Evolutionary conservation across 1,140 invertebrate species (phyloP).

Genomic region (Eurosta solidaginis): DNA sequence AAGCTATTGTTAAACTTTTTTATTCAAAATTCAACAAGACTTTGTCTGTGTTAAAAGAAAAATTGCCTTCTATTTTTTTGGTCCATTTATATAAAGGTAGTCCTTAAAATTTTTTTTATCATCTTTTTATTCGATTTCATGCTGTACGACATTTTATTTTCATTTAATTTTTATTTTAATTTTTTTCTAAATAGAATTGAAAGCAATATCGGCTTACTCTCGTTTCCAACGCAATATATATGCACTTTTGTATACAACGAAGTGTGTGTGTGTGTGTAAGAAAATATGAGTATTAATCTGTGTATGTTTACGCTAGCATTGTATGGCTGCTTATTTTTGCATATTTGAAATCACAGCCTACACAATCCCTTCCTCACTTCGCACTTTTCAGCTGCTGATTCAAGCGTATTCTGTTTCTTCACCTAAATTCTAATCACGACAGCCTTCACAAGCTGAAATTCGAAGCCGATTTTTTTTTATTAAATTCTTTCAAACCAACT

Average conservation of each 20-base stretch:
- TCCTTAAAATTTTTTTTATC: no score
- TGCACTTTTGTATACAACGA: not conserved
- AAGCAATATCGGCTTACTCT: constrained; percentile 19
- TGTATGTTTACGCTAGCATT: no score
- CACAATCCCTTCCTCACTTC: not conserved
- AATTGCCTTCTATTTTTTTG: no score
- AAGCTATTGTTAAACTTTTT: no score
- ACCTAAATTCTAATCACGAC: constrained; percentile 21
- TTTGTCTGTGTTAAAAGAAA: no score
- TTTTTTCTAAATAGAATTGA: not conserved
- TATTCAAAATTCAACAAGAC: no score
- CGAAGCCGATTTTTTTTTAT: not conserved
- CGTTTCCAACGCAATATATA: not conserved
- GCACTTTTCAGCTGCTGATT: not conserved
- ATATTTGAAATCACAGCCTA: no score
- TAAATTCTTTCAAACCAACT: not conserved
- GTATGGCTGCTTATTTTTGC: not conserved
- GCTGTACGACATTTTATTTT: not conserved
- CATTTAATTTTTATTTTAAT: not conserved
- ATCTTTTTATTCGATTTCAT: no score
- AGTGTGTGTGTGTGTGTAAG: not conserved
- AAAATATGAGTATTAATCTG: no score
- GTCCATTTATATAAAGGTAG: no score
- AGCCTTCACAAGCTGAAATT: not conserved
- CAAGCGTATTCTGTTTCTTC: not conserved